A percentile compares a stretch with the other conserved stretches of the same genome.
These are phyloP conservation scores for Ormyrus nitidulus DNA, from an alignment of 2,888 invertebrate genomes.

Conservation along the genomic window DNA sequence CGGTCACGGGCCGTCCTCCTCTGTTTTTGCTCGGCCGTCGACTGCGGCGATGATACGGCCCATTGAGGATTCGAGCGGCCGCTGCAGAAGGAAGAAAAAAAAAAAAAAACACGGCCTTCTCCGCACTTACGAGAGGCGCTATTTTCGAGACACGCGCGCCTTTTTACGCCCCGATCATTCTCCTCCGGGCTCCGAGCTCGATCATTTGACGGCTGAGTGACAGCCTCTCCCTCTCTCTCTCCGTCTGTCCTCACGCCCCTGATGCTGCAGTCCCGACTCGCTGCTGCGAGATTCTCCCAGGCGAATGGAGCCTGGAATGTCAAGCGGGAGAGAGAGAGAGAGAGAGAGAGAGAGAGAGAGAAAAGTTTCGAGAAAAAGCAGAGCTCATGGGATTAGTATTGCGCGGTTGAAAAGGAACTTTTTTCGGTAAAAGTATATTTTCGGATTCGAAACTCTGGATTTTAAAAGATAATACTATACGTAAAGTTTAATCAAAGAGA, in stretches of 20 bases:
- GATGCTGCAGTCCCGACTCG: not conserved
- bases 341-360: no score
- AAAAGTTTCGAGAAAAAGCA: no score
- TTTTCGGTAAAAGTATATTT: no score
- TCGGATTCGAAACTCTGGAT: no score
- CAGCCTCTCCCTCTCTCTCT: constrained; percentile 59
- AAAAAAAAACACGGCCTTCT: not conserved
- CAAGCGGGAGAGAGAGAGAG: no score
- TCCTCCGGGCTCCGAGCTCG: constrained; percentile 24
- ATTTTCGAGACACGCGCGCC: constrained; percentile 35
- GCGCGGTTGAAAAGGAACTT: no score
- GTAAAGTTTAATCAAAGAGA: no score
- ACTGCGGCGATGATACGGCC: constrained; percentile 47
- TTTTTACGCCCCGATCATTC: constrained; percentile 53
- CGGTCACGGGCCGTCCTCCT: constrained; percentile 59
- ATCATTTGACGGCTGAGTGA: constrained; percentile 67
- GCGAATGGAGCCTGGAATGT: no score
- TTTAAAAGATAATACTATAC: no score
- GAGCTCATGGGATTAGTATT: no score
- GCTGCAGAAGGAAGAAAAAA: not conserved
- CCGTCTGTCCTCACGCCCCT: constrained; percentile 51
- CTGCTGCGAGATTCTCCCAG: no score
- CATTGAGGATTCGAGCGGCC: constrained; percentile 33
- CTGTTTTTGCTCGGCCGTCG: constrained; percentile 56
- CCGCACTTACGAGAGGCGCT: constrained; percentile 9